A percentile compares a stretch with the other conserved stretches of the same genome.
phyloP scores from a whole-genome alignment of 2,797 vertebrate genomes.

The Petrocephalus schoutedeni region DNA sequence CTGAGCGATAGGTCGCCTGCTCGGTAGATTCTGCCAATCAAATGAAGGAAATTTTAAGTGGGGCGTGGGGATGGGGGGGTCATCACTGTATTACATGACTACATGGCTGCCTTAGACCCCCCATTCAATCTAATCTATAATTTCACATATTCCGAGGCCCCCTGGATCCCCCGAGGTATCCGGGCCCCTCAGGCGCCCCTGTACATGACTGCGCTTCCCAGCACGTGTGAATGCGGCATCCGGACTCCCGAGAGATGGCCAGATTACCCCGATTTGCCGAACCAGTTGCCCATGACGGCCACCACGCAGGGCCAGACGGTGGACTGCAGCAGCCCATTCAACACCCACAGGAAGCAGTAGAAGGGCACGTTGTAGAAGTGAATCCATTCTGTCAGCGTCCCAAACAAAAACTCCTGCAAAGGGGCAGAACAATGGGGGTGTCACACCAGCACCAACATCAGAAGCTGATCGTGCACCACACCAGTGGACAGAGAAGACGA shows the following conservation, averaged over 20 bases:
- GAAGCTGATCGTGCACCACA: background rate
- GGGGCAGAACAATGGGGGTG: background rate
- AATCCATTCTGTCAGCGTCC: constrained; percentile 88
- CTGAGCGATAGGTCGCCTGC: background rate
- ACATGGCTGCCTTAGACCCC: too few relatives aligned
- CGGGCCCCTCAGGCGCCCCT: background rate
- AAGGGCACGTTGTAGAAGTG: constrained; percentile 84
- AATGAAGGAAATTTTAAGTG: background rate
- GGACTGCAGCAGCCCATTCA: constrained; percentile 92
- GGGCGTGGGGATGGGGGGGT: background rate
- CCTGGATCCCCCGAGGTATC: background rate
- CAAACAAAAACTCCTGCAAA: constrained; percentile 82
- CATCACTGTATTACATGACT: background rate
- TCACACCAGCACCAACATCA: background rate
- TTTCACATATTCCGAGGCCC: background rate
- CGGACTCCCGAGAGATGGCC: background rate
- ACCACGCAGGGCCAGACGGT: constrained; percentile 96
- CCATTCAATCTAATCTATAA: too few relatives aligned
- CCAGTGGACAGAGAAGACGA: background rate
- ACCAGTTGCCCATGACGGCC: constrained; percentile 97
- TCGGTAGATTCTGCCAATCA: background rate
- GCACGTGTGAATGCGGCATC: background rate
- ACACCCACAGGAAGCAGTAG: constrained; percentile 83
- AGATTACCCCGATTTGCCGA: constrained; percentile 86
- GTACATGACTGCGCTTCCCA: background rate